Base-by-base conservation (phyloP, 2,113 vertebrate genomes). In the Typhlomys cinereus region DNA sequence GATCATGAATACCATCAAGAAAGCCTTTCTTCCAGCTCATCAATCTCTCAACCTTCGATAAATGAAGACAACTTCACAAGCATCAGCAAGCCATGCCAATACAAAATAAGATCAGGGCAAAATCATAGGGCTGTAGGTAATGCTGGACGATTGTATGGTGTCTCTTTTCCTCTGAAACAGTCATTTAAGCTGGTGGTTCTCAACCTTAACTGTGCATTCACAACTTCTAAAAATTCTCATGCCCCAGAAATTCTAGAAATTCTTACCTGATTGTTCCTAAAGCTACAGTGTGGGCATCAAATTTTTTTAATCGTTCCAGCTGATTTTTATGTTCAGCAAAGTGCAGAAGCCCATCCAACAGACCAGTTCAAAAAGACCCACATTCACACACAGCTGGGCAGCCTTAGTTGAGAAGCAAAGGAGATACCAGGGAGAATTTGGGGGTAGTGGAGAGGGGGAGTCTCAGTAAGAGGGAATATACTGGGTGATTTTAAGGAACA, bases 11-110 rank as follows among this genome's bases (percentile, higher is more conserved):
- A 91, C 41, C 90, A 93, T 85, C 75, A 92, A 70, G 86, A 92
- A 92, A 90, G 57, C 75, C 70, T 89, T 95, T 69, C 93, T 95
- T 95, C 86, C 92, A 96, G 71, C 50, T 92, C 90, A 92, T 81
- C 66, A 69, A 41, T 46, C 62, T 91, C 85, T 50, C 44, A 92
- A 34, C 73, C 69, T 89, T 89, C 9, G 0, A 88, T 23, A 85
- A 69, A 88, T 88, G 70, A 93, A 85, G 62, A 88, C 57, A 70
- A 93, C n/a, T 81, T 92, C 64, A 74, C 73, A 85, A 76, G 46
- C 67, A 91, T 78, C 82, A 69, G 78, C 79, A 92, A 88, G 44
- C 71, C 91, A 70, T 83, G 25, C 11, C 39, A 29, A 39, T 71
- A 21, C 71, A 64, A 93, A 90, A 90, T 34, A 82, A 1, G 76